Evolutionary conservation across 2,888 invertebrate genomes (phyloP).

Genomic region (Protodeltote pygarga): DNA sequence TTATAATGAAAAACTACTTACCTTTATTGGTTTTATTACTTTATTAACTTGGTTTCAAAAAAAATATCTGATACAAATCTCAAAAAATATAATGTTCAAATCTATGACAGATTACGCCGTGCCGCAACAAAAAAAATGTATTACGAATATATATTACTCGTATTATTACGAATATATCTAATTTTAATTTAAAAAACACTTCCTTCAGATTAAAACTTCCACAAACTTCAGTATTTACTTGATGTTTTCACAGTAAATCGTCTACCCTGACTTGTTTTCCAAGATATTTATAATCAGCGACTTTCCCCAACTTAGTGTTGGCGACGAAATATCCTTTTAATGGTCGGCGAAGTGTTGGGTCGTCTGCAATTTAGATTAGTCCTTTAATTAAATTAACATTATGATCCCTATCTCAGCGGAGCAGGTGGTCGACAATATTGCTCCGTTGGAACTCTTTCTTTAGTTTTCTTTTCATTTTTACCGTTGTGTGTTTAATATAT

Average conservation of each 20-base stretch:
- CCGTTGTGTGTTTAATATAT: conserved; percentile 53
- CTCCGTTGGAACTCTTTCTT: conserved; percentile 74
- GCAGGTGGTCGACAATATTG: conserved; percentile 84
- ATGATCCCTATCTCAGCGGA: conserved; percentile 83
- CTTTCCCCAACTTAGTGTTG: conserved; percentile 79
- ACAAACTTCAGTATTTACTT: conserved; percentile 63
- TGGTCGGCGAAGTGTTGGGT: conserved; percentile 83
- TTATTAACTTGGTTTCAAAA: no score
- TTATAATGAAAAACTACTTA: conserved; percentile 16
- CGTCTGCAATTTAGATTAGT: conserved; percentile 87
- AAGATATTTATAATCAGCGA: conserved; percentile 82
- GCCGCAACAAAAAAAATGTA: no score
- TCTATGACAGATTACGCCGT: no score
- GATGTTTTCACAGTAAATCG: conserved; percentile 67
- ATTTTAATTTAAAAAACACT: conserved; percentile 45
- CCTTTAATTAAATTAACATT: conserved; percentile 87
- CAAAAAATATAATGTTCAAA: no score
- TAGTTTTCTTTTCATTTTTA: conserved; percentile 61
- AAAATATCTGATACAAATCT: no score
- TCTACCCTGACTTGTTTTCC: conserved; percentile 70
- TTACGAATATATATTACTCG: no score
- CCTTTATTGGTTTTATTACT: no score
- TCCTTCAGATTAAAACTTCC: conserved; percentile 44
- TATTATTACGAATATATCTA: no score
- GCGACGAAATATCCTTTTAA: conserved; percentile 85